Evolutionary conservation across 2,888 invertebrate genomes (phyloP).

Genomic region (Epicampocera succincta): DNA sequence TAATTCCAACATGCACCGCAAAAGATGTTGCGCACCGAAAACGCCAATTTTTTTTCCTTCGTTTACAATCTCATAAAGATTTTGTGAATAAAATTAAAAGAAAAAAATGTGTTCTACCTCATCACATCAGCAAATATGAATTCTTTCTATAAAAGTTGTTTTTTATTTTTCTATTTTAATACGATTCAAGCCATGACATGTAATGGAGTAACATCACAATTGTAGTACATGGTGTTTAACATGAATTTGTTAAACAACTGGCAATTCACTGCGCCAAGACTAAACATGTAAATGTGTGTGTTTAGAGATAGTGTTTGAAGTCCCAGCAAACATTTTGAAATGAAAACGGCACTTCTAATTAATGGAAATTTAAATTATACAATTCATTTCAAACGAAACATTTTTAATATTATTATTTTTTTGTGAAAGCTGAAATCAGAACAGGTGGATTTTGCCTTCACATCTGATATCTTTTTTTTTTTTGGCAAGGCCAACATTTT

Average conservation of each 20-base stretch:
- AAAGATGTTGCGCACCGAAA: constrained; percentile 6
- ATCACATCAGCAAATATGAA: constrained; percentile 49
- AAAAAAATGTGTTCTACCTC: constrained; percentile 45
- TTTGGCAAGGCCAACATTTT: no score
- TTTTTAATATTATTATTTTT: no score
- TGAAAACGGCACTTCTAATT: no score
- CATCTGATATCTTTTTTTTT: no score
- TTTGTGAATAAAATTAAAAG: constrained; percentile 20
- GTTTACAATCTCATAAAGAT: constrained; percentile 50
- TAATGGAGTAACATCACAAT: constrained; percentile 46
- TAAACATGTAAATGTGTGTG: background rate
- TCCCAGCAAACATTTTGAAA: background rate
- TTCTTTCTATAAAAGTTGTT: constrained; percentile 22
- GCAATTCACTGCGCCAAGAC: constrained; percentile 29
- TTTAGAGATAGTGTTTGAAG: background rate
- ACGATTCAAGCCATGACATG: constrained; percentile 57
- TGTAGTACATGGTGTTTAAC: constrained; percentile 45
- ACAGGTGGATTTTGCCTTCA: no score
- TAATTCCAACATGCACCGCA: constrained; percentile 43
- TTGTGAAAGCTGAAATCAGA: no score
- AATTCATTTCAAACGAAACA: no score
- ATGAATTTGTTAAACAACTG: constrained; percentile 47
- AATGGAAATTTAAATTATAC: no score
- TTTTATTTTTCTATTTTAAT: constrained; percentile 48
- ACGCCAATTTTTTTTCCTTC: constrained; percentile 14